Evolutionary conservation across 2,797 vertebrate genomes (phyloP), one percentile per base, ranked within the genome.

Genomic region (Cyclopterus lumpus): DNA sequence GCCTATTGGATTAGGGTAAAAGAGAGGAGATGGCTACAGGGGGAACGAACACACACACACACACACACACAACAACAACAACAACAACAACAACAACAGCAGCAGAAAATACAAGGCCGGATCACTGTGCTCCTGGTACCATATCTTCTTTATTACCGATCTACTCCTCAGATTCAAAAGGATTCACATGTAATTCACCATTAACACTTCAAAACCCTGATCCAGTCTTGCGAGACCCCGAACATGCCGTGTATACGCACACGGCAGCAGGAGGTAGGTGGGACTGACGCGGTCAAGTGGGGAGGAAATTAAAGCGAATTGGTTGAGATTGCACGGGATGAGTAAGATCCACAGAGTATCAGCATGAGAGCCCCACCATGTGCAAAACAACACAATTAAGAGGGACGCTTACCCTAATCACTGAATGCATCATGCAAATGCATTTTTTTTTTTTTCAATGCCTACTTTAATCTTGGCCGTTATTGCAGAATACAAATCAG

Each of bases 341-440:
- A 82, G 80, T 51, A 73, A 70, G 53, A 84, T 86, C 87, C 85
- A 87, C 84, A 67, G 72, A 89, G 82, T 90, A 81, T 90, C 90
- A 92, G 88, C 87, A 87, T 88, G 93, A 93, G 84, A 91, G 81
- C 77, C 80, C 71, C 84, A 61, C 88, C 86, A 93, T 88, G 90
- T 86, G 93, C 90, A 93, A 94, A 94, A 93, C 93, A 93, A 94
- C 90, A 82, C 91, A 94, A 93, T 94, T 94, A 94, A 91, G 91
- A 89, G 78, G 71, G 64, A 77, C 74, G 85, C 90, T 87, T 81
- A 73, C 71, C 64, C 55, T 93, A 93, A 93, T 91, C 84, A 91
- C 65, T 91, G 85, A 92, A 93, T 89, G 90, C 88, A 91, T 91
- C 87, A 93, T 94, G 93, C 89, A 94, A 93, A 94, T 95, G 2